Conservation (phyloP, 1,140 invertebrate species). For the Drosophila bifasciata region DNA sequence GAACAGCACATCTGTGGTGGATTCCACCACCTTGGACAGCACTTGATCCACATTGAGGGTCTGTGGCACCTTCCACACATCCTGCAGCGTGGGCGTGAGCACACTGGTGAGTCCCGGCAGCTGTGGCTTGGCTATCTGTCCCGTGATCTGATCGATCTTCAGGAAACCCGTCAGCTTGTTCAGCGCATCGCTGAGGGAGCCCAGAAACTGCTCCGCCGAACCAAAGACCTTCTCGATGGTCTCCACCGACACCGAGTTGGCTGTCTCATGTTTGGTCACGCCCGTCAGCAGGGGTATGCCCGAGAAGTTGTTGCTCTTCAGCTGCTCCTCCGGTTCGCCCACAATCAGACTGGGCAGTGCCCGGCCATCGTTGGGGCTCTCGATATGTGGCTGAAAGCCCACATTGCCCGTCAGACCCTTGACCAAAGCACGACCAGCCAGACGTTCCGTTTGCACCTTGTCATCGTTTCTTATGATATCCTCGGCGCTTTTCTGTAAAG, state of each 20-base stretch:
- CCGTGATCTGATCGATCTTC: constrained; percentile 72
- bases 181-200: constrained; percentile 58
- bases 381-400: constrained; percentile 86
- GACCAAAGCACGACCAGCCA: constrained; percentile 84
- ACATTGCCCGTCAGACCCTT: constrained; percentile 84
- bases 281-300: constrained; percentile 89
- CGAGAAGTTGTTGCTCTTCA: constrained; percentile 85
- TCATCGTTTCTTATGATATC: constrained; percentile 84
- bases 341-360: constrained; percentile 86
- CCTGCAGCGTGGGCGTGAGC: constrained; percentile 67
- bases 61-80: constrained; percentile 75
- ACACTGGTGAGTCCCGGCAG: constrained; percentile 61
- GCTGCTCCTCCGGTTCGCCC: constrained; percentile 85
- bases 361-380: constrained; percentile 87
- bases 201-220: constrained; percentile 71
- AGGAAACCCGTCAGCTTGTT: constrained; percentile 61
- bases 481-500: constrained; percentile 70
- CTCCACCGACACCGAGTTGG: constrained; percentile 76
- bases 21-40: constrained; percentile 82
- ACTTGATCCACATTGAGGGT: constrained; percentile 68
- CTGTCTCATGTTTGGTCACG: constrained; percentile 89
- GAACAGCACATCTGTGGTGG: constrained; percentile 88
- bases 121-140: constrained; percentile 66
- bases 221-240: constrained; percentile 65
- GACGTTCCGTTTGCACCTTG: constrained; percentile 84